Evolutionary conservation across 1,140 invertebrate species (phyloP).

Genomic region (Drosophila virilis): DNA sequence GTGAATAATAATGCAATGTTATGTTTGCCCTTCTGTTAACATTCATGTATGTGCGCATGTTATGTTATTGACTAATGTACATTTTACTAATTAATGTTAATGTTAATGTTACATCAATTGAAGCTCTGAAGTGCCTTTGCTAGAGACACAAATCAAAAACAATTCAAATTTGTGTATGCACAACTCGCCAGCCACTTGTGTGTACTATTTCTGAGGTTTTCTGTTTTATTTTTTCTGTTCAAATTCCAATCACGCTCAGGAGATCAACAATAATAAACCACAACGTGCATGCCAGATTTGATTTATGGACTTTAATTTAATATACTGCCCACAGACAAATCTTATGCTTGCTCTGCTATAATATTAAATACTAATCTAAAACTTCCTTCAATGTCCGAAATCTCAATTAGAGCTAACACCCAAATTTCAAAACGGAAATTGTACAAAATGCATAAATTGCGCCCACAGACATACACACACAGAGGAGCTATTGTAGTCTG

Average conservation of each 20-base stretch:
- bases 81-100: too few species aligned
- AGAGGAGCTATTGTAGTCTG: background rate
- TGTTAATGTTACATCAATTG: too few species aligned
- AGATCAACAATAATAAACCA: constrained; percentile 1
- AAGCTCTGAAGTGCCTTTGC: too few species aligned
- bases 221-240: background rate
- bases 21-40: background rate
- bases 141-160: too few species aligned
- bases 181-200: too few species aligned
- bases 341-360: constrained; percentile 5
- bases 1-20: too few species aligned
- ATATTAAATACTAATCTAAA: constrained; percentile 18
- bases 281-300: background rate
- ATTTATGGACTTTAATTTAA: constrained; percentile 13
- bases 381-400: constrained; percentile 20
- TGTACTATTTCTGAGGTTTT: background rate
- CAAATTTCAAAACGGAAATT: constrained; percentile 59
- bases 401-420: constrained; percentile 51
- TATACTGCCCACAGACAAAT: background rate
- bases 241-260: background rate
- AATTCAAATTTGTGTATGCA: too few species aligned
- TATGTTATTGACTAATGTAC: background rate
- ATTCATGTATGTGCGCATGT: background rate
- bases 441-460: constrained; percentile 60
- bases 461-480: constrained; percentile 15